Evolutionary conservation across 1,140 invertebrate species (phyloP), one percentile per base, ranked within the genome.

Genomic region (Kradibia gibbosae): DNA sequence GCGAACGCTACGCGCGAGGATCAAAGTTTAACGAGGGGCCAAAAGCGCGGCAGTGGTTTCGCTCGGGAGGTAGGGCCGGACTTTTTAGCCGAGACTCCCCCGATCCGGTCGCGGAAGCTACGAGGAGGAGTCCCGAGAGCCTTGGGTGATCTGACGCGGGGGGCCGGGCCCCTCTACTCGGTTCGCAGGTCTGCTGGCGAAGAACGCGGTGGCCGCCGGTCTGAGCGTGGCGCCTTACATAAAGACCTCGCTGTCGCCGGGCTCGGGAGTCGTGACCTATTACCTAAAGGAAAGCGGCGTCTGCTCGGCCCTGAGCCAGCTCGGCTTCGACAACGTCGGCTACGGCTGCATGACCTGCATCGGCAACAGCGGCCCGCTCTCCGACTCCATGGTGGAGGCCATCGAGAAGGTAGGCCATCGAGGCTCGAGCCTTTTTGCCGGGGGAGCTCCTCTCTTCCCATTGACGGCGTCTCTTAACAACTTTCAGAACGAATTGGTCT

Each of bases 321-420:
- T 99, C 17, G 98, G 98, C 13, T 99, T 99, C 90, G 94, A 97
- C 86, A 95, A 98, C 76, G 96, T 97, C 42, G 98, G 98, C n/a
- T 99, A 98, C 88, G 95, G 98, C 1, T 99, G 98, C 91, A 99
- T 99, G 98, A 99, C 98, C 0, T 99, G 98, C 90, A 99, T 99
- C 84, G 99, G 99, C 13, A 99, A 99, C 90, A 97, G 96, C 70
- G 98, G 98, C 17, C 98, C 98, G 0, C 93, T 99, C 11, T 96
- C 97, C 77, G 97, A 99, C 81, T 93, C 95, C 83, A 96, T 99
- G 36, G 95, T 95, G 0, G 96, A 97, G 86, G 97, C 96, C 2
- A 99, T 99, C 85, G 98, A 99, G 89, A 96, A 97, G 93, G 96
- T 97, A 84, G 34, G 17, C 96, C 2, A 99, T 99, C 85, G 98